Evolutionary conservation across 1,140 invertebrate species (phyloP), one percentile per base, ranked within the genome.

Genomic region (Drosophila simulans): DNA sequence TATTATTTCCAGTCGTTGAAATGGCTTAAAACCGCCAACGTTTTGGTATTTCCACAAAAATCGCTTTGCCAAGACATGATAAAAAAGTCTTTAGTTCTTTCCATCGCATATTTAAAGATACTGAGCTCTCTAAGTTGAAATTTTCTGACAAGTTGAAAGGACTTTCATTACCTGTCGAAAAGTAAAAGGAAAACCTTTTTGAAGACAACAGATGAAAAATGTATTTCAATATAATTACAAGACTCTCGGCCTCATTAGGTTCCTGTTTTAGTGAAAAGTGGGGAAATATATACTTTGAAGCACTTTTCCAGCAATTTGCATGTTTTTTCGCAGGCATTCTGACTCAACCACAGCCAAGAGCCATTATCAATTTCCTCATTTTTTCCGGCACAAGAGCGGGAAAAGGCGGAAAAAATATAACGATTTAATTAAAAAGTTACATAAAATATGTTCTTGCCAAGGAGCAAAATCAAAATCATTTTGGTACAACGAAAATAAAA

Each of bases 361-460:
- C 77, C 77, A 85, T 84, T 85, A 84, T 84, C 77, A 84, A 84
- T 84, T 75, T 79, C 75, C 54, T 55, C 39, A 13, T 20, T 39
- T 55, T 46, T 53, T 40, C 43, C 43, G 11, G 43, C n/a, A 37
- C 35, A 17, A 22, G 35, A 40, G 39, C 17, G 49, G 37, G 53
- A 5, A 46, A 42, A 51, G 11, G 22, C 12, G n/a, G 15, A 43
- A 40, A 17, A 68, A 46, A 58, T 51, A 54, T 53, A 56, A 88
- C 64, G 83, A 82, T 86, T 88, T 86, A 86, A 86, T 86, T 86
- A 88, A 82, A 86, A 86, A 86, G 82, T 88, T 86, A 78, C 78
- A 86, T 82, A 66, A 88, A 82, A 86, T 88, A 78, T 78, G 65
- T 77, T 68, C 70, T 62, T 62, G 27, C 35, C 27, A 34, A 17